Evolutionary conservation across 2,888 invertebrate genomes (phyloP).

Genomic region (Tipula vernalis): DNA sequence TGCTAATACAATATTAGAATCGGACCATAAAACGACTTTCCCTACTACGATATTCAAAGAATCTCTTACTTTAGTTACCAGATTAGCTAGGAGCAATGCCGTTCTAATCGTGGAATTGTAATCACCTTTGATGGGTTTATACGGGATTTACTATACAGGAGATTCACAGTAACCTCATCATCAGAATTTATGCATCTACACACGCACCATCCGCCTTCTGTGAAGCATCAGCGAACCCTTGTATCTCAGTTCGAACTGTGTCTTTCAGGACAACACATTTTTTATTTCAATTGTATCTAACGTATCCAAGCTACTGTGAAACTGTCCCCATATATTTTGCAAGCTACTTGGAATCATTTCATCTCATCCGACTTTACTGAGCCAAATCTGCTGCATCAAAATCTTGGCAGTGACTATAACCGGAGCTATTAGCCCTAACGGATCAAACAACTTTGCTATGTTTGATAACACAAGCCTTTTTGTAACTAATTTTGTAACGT

Average conservation of each 20-base stretch:
- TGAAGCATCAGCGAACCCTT: not conserved
- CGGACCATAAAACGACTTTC: not conserved
- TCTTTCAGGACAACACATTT: not conserved
- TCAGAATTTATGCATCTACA: not conserved
- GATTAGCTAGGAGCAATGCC: not conserved
- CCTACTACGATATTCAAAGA: not conserved
- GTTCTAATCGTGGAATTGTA: not conserved
- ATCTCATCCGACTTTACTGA: not conserved
- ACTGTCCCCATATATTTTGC: no score
- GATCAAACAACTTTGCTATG: not conserved
- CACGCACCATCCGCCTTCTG: not conserved
- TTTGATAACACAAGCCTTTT: not conserved
- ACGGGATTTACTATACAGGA: not conserved
- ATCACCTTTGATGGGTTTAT: not conserved
- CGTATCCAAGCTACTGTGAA: not conserved
- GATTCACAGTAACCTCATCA: not conserved
- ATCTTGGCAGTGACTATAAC: no score
- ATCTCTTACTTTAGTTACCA: not conserved
- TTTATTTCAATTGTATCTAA: not conserved
- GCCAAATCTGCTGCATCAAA: not conserved
- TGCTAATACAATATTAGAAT: not conserved
- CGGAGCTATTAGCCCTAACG: no score
- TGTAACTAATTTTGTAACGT: not conserved
- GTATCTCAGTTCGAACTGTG: not conserved
- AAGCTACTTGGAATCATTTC: not conserved